Evolutionary conservation across 2,113 vertebrate genomes (phyloP).

Genomic region (Actenoides hombroni): DNA sequence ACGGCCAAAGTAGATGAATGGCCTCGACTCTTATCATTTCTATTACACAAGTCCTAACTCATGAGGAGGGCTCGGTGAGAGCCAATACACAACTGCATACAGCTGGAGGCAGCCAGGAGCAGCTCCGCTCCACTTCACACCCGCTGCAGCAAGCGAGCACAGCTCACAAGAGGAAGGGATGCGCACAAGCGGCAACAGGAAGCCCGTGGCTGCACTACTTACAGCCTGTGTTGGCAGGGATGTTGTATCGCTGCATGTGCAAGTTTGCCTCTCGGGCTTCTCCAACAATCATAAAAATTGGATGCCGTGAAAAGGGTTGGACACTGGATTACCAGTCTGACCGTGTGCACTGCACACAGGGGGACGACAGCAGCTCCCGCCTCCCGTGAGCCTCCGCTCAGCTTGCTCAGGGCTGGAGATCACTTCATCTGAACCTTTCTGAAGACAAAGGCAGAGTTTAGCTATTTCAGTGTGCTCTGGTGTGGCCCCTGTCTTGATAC

Average conservation of each 20-base stretch:
- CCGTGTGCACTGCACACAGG: rapidly evolving
- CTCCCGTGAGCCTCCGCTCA: rapidly evolving
- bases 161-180: background rate
- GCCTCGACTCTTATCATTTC: background rate
- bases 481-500: background rate
- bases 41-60: background rate
- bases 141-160: rapidly evolving
- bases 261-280: background rate
- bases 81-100: background rate
- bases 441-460: background rate
- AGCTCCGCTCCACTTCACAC: background rate
- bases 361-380: background rate
- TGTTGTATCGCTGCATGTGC: background rate
- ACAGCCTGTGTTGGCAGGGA: rapidly evolving
- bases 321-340: background rate
- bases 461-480: background rate
- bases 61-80: background rate
- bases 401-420: background rate
- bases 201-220: background rate
- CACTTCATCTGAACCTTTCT: background rate
- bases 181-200: background rate
- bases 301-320: rapidly evolving
- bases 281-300: rapidly evolving
- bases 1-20: background rate
- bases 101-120: background rate